Percentiles rank a stretch among this genome's conserved stretches.
These are phyloP conservation scores for Fulica atra DNA, from an alignment of 2,113 vertebrate genomes.

Conservation along the genomic window DNA sequence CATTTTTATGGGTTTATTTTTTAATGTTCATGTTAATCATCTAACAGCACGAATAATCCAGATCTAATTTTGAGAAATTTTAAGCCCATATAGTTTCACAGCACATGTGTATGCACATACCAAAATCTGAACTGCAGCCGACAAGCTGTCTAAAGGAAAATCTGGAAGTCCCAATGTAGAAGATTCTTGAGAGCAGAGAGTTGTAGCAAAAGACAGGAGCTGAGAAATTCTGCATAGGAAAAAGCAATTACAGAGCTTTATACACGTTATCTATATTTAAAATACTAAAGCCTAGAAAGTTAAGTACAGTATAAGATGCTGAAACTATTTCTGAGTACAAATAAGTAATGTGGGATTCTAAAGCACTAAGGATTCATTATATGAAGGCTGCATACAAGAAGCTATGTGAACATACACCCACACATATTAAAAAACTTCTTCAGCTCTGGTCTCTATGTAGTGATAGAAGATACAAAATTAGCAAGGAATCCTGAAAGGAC, in stretches of 20 bases:
- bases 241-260: slow-evolving; percentile 30
- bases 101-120: slow-evolving; percentile 75
- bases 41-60: neutral
- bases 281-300: neutral
- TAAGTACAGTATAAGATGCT: neutral
- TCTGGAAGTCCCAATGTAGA: slow-evolving; percentile 90
- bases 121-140: slow-evolving; percentile 86
- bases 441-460: neutral
- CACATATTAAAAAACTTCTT: neutral
- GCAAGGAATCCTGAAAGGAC: neutral
- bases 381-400: neutral
- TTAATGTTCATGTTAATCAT: neutral
- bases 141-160: slow-evolving; percentile 93
- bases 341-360: neutral
- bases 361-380: neutral
- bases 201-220: slow-evolving; percentile 91
- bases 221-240: slow-evolving; percentile 85
- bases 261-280: neutral
- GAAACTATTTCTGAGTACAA: neutral
- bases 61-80: neutral
- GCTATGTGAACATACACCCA: neutral
- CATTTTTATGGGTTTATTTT: neutral
- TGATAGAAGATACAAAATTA: neutral
- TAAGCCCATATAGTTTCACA: neutral
- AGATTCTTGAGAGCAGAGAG: slow-evolving; percentile 95